A percentile compares a stretch with the other conserved stretches of the same genome.
Conservation (phyloP, 1,140 invertebrate species). For the Melipona quadrifasciata region DNA sequence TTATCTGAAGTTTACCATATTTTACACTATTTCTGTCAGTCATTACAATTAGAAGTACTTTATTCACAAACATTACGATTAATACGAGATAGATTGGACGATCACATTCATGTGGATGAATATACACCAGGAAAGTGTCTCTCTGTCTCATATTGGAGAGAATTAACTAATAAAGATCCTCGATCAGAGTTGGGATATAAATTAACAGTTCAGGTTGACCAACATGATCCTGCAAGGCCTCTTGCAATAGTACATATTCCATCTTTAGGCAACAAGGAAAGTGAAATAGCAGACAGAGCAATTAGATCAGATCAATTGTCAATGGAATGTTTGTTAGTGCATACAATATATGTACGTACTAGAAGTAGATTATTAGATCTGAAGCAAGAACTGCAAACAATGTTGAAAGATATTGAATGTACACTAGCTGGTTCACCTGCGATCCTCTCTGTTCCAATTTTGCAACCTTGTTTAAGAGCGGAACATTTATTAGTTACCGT, state of each 20-base stretch:
- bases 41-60: slow-evolving; percentile 96
- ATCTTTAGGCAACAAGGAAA: slow-evolving; percentile 88
- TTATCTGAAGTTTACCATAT: slow-evolving; percentile 93
- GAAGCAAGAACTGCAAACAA: slow-evolving; percentile 89
- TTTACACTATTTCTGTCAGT: slow-evolving; percentile 97
- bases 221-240: slow-evolving; percentile 89
- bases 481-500: slow-evolving; percentile 96
- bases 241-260: slow-evolving; percentile 94
- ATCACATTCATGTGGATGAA: slow-evolving; percentile 95
- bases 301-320: slow-evolving; percentile 94
- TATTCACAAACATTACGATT: slow-evolving; percentile 96
- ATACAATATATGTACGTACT: slow-evolving; percentile 97
- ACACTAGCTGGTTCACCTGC: slow-evolving; percentile 91
- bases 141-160: slow-evolving; percentile 95
- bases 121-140: slow-evolving; percentile 94
- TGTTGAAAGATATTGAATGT: slow-evolving; percentile 89
- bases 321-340: slow-evolving; percentile 97
- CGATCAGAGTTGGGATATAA: slow-evolving; percentile 93
- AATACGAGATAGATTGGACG: slow-evolving; percentile 93
- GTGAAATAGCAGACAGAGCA: slow-evolving; percentile 90
- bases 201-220: slow-evolving; percentile 94
- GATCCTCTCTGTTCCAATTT: slow-evolving; percentile 93
- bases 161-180: slow-evolving; percentile 86
- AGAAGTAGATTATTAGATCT: slow-evolving; percentile 90
- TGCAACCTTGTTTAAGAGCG: slow-evolving; percentile 93